A percentile compares a stretch with the other conserved stretches of the same genome.
Conservation (phyloP, 2,888 invertebrate species). For the Mactromeris polynyma region DNA sequence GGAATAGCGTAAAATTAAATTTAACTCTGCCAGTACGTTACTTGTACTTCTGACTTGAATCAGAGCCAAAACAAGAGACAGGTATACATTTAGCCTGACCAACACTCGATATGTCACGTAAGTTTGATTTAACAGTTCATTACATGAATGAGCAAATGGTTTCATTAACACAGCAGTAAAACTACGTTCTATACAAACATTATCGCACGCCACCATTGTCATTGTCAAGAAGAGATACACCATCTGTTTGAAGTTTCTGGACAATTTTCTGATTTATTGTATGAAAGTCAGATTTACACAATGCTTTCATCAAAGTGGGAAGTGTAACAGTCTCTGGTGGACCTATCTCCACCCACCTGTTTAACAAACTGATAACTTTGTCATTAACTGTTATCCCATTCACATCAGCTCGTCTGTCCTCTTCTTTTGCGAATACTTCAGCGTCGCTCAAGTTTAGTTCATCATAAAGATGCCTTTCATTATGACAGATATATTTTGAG, state of each 20-base stretch:
- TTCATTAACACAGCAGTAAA: no score
- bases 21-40: no score
- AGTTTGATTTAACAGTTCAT: no score
- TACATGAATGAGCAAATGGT: no score
- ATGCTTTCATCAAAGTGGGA: not conserved
- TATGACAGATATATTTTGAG: not conserved
- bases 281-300: not conserved
- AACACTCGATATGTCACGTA: no score
- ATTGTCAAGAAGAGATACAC: not conserved
- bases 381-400: not conserved
- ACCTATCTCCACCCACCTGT: not conserved
- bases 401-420: not conserved
- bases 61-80: no score
- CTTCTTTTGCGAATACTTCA: not conserved
- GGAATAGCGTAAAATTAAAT: no score
- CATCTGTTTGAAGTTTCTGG: not conserved
- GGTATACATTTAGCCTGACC: no score
- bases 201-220: not conserved
- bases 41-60: no score
- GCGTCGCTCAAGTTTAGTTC: not conserved
- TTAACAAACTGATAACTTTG: not conserved
- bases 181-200: not conserved
- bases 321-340: not conserved
- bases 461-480: not conserved
- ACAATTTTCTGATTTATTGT: not conserved